Evolutionary conservation across 2,888 invertebrate species (phyloP), one percentile per base, ranked within the genome.

Genomic region (Polydrusus cervinus): DNA sequence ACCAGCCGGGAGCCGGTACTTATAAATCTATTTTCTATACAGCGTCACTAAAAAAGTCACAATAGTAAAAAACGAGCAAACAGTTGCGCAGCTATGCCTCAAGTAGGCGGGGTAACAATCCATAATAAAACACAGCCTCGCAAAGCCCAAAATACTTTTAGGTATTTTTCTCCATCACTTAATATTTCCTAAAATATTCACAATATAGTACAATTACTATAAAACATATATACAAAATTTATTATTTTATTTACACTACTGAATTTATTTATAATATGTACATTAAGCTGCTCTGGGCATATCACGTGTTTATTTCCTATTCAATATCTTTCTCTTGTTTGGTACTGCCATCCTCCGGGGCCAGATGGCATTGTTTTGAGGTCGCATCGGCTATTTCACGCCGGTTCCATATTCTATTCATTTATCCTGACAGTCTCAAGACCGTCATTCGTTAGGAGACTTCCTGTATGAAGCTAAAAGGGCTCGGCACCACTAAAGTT

Each of bases 401-500:
- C 66, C 66, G 45, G 5, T 38, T 53, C 38, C 64, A 25, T 18
- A n/a, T 57, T 43, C 11, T 34, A 34, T 34, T 62, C 64, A 18
- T 67, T 49, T 13, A 73, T 73, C 68, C 69, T 74, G 74, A 74
- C 74, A 34, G 74, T 69, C 30, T 38, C 38, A 18, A 18, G 57
- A 69, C 74, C 64, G 74, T 74, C 71, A 71, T 55, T 71, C 64
- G 51, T 66, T 38, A 11, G 51, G 38, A 11, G 66, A 66, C 51
- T 72, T 72, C 49, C 74, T 62, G 47, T 66, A 69, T n/a, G 74
- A 74, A 71, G 79, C 78, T 75, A 81, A 77, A 75, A 80, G 79
- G 76, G 82, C 82, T 77, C 81, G 81, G 83, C 85, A 88, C 87
- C 92, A 95, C 95, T 95, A 96, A 92, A 96, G 95, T 89, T 95